Base-by-base conservation (phyloP, 2,113 vertebrate genomes). In the Ictalurus punctatus region DNA sequence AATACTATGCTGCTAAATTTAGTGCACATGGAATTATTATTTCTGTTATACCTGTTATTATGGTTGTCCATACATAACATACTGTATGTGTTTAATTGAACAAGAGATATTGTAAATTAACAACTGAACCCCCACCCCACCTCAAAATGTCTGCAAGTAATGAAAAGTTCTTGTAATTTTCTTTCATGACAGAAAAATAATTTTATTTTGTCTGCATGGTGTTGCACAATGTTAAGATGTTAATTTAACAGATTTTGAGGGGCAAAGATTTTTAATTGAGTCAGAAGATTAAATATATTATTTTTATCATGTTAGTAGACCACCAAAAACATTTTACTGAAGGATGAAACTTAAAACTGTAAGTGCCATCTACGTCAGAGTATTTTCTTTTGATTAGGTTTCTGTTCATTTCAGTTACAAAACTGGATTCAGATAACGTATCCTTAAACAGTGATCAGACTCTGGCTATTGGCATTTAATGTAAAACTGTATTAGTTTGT, bases 251-350 rank as follows among this genome's bases (percentile, higher is more conserved):
- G 71, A 30, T 52, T 88, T 58, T 48, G 21, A 44, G 69, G 58
- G n/a, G 27, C 12, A 52, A 61, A 37, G 7, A 59, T 83, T 25
- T 76, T 54, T 40, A 30, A 74, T 17, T 85, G 52, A 58, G 59
- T 71, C 34, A 69, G 67, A 40, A 69, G 67, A 56, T 34, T 23
- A 30, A n/a, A 85, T 21, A 54, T 14, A 40, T 85, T 76, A 48
- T 37, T 17, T 80, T 85, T 89, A 83, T 79, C 23, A 91, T 85
- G 61, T 87, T 80, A 90, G 48, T 65, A 87, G 76, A 88, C 80
- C 63, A 81, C 86, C 58, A 86, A 65, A 87, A 85, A 88, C 63
- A 85, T 59, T 82, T 83, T 59, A 89, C 89, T 92, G 85, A 90
- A 86, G 54, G 65, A 87, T 80, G 30, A 86, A 54, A 58, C 54